phyloP scores from a whole-genome alignment of 2,888 invertebrate species.

The Argyresthia albistria region DNA sequence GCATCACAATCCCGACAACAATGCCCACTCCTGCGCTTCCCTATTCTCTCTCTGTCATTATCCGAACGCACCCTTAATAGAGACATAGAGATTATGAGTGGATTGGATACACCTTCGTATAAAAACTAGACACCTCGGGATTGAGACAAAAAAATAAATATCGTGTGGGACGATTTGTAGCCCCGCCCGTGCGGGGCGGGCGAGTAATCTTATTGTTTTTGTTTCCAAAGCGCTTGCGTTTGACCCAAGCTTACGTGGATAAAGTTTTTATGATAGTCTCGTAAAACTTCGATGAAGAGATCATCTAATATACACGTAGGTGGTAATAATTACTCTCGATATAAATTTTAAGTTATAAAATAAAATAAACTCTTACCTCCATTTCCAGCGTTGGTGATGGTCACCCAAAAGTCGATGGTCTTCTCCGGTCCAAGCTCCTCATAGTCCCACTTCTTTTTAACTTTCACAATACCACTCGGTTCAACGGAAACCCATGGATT shows the following conservation, averaged over 20 bases:
- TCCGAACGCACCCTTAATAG: conserved; percentile 44
- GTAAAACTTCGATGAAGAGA: too few species aligned
- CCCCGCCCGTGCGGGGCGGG: conserved; percentile 3
- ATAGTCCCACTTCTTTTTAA: conserved; percentile 98
- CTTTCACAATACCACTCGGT: conserved; percentile 91
- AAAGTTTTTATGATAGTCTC: too few species aligned
- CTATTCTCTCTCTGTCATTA: conserved; percentile 35
- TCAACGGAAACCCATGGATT: conserved; percentile 96
- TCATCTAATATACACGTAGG: too few species aligned
- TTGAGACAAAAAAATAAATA: conserved; percentile 16
- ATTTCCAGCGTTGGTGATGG: conserved; percentile 91
- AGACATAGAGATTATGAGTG: conserved; percentile 31
- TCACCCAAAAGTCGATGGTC: conserved; percentile 96
- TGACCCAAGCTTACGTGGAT: neutral
- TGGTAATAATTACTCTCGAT: too few species aligned
- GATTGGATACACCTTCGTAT: conserved; percentile 12
- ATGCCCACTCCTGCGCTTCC: conserved; percentile 15
- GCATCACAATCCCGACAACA: conserved; percentile 8
- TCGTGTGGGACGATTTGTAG: conserved; percentile 20
- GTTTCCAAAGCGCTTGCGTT: conserved; percentile 11
- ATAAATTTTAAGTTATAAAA: neutral
- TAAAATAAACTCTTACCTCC: conserved; percentile 76
- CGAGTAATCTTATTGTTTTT: conserved; percentile 12
- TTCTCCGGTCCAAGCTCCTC: conserved; percentile 95
- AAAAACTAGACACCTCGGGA: conserved; percentile 19